Evolutionary conservation across 2,888 invertebrate species (phyloP), one percentile per base, ranked within the genome.

Genomic region (Xylophagus ater): DNA sequence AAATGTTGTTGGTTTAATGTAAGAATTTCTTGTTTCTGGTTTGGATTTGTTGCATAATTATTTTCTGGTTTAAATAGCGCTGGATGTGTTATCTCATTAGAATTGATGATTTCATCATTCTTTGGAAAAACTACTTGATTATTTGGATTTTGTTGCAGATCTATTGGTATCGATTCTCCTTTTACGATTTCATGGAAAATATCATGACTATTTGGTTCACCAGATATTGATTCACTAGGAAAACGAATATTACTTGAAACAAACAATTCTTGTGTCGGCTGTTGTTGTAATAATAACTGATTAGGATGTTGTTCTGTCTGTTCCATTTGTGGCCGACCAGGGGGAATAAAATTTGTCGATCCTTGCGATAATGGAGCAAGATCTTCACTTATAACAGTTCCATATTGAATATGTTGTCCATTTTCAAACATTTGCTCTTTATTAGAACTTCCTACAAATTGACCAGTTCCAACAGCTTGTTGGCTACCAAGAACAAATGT

Each of bases 401-500:
- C 62, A 44, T 58, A 63, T 41, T 58, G 61, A n/a, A 62, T 59
- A 1, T 54, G 51, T 7, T 53, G 53, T 3, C 57, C 58, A 41
- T 57, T 58, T 2, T 55, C 47, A 34, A 65, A 73, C 0, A 70
- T 9, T 19, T 67, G 67, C 43, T 72, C 70, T 40, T 72, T 70
- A 20, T 69, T 56, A 0, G 70, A 61, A 2, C 64, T 65, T 1
- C 69, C 72, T 9, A 66, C 54, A 13, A 63, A 65, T 17, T 64
- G 60, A 31, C 65, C 66, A 3, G 51, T 44, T n/a, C 62, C 59
- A 1, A 76, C 73, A 41, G 71, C 71, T 50, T 77, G 76, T 40
- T 74, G 71, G 49, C 76, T 72, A 4, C 76, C 76, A 2, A 77
- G 62, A 1, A 78, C 74, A 51, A 77, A 77, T 0, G 75, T 72